phyloP scores from a whole-genome alignment of 1,140 invertebrate genomes.

The Aphis craccivora region DNA sequence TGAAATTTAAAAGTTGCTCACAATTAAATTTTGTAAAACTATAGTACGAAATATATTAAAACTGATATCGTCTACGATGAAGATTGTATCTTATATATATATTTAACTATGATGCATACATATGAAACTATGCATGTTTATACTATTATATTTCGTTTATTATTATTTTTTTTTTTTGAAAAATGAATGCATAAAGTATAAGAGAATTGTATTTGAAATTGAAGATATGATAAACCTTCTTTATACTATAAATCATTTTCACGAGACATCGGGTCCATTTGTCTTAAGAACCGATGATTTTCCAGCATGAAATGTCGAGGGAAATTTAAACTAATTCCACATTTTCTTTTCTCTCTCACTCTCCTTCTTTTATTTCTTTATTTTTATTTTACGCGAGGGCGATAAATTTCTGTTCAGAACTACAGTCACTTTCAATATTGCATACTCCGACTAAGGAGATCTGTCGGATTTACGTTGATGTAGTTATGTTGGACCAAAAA shows the following conservation, averaged over 20 bases:
- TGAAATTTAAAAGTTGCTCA: neutral
- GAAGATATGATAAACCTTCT: slow-evolving; percentile 7
- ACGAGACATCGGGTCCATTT: slow-evolving; percentile 38
- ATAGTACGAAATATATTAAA: neutral
- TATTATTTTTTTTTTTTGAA: slow-evolving; percentile 2
- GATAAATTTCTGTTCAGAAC: slow-evolving; percentile 28
- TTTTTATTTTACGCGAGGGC: neutral
- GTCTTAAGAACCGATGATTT: slow-evolving; percentile 53
- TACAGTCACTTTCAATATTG: slow-evolving; percentile 36
- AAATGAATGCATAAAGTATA: slow-evolving; percentile 39
- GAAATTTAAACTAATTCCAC: slow-evolving; percentile 47
- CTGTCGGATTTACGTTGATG: slow-evolving; percentile 38
- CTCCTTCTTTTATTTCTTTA: neutral
- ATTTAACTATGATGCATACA: neutral
- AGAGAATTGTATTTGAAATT: neutral
- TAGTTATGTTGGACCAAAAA: slow-evolving; percentile 37
- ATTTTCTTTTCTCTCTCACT: neutral
- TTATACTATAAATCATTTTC: slow-evolving; percentile 29
- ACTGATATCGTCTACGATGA: neutral
- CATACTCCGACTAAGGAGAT: slow-evolving; percentile 1
- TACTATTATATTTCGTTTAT: neutral
- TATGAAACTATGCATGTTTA: neutral
- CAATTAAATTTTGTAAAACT: neutral
- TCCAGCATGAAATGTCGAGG: slow-evolving; percentile 29
- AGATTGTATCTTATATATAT: neutral